Conservation (phyloP, 1,140 invertebrate genomes). For the Tigriopus japonicus region DNA sequence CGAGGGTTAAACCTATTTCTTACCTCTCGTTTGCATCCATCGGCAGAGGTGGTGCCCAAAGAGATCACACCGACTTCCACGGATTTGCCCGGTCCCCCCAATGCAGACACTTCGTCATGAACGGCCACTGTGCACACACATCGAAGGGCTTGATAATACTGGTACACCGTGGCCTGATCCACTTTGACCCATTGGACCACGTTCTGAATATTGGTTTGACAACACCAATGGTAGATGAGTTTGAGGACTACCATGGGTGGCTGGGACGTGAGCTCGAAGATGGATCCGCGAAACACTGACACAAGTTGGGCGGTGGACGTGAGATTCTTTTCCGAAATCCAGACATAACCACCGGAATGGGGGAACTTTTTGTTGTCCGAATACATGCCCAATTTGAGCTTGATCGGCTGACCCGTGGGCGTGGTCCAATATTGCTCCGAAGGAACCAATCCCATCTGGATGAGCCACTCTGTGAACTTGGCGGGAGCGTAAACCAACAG, state of each 20-base stretch:
- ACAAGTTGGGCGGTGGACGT: slow-evolving; percentile 61
- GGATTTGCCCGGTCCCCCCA: slow-evolving; percentile 21
- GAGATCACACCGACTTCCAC: slow-evolving; percentile 60
- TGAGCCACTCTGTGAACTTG: slow-evolving; percentile 70
- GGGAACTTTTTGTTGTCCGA: slow-evolving; percentile 62
- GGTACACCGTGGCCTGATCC: slow-evolving; percentile 15
- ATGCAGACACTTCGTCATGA: slow-evolving; percentile 18
- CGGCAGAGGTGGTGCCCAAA: slow-evolving; percentile 63
- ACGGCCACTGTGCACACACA: slow-evolving; percentile 18
- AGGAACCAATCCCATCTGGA: slow-evolving; percentile 55
- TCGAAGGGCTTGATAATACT: slow-evolving; percentile 16
- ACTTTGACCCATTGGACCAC: slow-evolving; percentile 69
- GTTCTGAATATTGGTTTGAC: slow-evolving; percentile 66
- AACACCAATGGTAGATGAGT: slow-evolving; percentile 71
- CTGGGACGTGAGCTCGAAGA: slow-evolving; percentile 57
- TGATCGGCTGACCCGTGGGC: slow-evolving; percentile 30
- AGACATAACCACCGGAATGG: slow-evolving; percentile 45
- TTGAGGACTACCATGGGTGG: slow-evolving; percentile 57
- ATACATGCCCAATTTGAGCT: slow-evolving; percentile 41
- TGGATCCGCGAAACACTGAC: slow-evolving; percentile 62
- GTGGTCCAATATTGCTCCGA: slow-evolving; percentile 47
- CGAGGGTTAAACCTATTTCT: slow-evolving; percentile 7
- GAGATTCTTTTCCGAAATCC: slow-evolving; percentile 42
- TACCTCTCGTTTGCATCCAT: slow-evolving; percentile 49
- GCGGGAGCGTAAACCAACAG: slow-evolving; percentile 53